These are phyloP conservation scores for Plebejus anna DNA, from an alignment of 2,888 invertebrate genomes.

Conservation along the genomic window DNA sequence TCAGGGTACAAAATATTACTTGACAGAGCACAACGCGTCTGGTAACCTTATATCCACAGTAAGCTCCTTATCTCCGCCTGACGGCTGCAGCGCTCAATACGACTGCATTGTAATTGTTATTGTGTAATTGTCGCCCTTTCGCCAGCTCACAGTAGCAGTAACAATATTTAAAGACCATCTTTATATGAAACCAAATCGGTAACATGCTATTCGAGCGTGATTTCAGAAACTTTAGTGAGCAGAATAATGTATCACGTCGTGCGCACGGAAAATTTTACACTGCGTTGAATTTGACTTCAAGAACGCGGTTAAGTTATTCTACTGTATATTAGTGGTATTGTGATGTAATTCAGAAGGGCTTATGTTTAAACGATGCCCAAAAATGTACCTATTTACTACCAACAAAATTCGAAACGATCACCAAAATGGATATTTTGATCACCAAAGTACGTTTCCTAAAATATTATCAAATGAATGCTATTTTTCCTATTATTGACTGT, in stretches of 20 bases:
- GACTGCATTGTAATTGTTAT: conserved; percentile 18
- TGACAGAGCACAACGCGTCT: background rate
- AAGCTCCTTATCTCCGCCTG: conserved; percentile 2
- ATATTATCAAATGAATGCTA: no score
- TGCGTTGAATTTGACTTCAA: background rate
- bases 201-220: background rate
- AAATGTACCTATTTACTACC: no score
- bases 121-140: background rate
- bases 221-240: background rate
- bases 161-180: background rate
- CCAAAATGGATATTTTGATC: no score
- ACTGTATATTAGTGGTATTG: background rate
- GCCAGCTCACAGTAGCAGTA: background rate
- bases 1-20: background rate
- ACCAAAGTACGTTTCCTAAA: no score
- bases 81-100: background rate
- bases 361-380: no score
- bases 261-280: background rate
- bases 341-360: background rate
- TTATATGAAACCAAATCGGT: background rate
- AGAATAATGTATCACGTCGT: background rate
- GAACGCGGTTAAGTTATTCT: background rate
- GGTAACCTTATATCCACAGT: background rate
- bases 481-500: no score
- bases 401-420: no score